Percentiles rank a stretch among this genome's conserved stretches.
Conservation (phyloP, 2,888 invertebrate species). For the Ischnura elegans region DNA sequence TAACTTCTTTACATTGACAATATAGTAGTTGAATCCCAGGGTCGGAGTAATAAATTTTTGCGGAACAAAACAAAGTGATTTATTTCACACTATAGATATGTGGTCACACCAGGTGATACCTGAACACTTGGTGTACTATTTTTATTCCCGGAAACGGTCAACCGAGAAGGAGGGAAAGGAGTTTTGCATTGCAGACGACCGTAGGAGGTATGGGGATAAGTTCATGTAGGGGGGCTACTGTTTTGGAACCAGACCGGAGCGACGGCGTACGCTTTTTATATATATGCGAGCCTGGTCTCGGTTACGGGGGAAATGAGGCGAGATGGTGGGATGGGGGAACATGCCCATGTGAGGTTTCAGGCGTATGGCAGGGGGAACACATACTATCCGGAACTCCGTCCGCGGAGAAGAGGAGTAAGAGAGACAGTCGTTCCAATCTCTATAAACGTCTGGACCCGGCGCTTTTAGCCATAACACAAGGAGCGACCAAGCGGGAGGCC, state of each 20-base stretch:
- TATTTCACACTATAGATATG: too few species aligned
- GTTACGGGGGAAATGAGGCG: slow-evolving; percentile 3
- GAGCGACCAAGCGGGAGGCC: neutral
- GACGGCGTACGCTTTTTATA: neutral
- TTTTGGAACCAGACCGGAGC: slow-evolving; percentile 2
- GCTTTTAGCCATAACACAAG: slow-evolving; percentile 27
- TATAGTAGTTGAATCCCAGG: too few species aligned
- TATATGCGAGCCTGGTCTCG: neutral
- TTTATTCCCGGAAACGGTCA: too few species aligned
- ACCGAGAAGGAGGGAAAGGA: neutral
- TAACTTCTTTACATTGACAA: too few species aligned
- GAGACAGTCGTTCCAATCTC: neutral
- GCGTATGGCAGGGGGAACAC: neutral
- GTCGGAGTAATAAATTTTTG: too few species aligned
- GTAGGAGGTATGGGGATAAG: neutral
- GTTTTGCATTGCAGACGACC: slow-evolving; percentile 4
- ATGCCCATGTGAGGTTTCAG: neutral
- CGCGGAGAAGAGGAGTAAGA: neutral
- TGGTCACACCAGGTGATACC: too few species aligned
- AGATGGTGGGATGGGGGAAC: neutral
- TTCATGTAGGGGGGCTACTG: neutral
- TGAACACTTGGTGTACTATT: too few species aligned
- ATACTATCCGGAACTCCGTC: neutral
- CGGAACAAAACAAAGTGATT: too few species aligned
- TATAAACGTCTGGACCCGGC: slow-evolving; percentile 34